A percentile compares a stretch with the other conserved stretches of the same genome.
Conservation (phyloP, 37 sponge, comb jelly and placozoan genomes). For the Tethya wilhelma region DNA sequence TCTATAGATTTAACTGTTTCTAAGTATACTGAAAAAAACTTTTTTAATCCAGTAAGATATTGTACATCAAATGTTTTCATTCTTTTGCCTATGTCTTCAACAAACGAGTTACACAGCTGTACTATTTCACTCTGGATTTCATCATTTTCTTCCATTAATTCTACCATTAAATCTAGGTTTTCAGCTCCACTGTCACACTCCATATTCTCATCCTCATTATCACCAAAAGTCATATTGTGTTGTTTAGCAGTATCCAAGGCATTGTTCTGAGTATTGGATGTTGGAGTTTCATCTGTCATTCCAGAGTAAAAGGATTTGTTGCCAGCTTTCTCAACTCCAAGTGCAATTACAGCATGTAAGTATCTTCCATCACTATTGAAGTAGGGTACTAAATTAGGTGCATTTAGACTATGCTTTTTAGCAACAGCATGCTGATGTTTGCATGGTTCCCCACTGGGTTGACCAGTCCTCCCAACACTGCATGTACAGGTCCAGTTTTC, state of each 20-base stretch:
- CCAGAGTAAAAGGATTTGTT: background rate
- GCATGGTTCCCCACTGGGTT: background rate
- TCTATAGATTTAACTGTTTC: constrained; percentile 1
- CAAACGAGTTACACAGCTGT: background rate
- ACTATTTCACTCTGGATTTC: background rate
- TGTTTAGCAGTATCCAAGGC: background rate
- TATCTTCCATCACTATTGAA: constrained; percentile 4
- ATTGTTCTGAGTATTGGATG: background rate
- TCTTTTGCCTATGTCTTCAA: background rate
- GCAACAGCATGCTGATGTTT: constrained; percentile 9
- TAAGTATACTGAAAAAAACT: background rate
- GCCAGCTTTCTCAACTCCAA: constrained; percentile 1
- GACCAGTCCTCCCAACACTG: background rate
- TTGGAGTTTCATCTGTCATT: background rate
- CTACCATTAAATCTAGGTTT: background rate
- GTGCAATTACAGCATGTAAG: background rate
- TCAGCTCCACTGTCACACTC: background rate
- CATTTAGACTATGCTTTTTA: background rate
- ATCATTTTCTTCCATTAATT: background rate
- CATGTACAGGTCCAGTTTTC: background rate
- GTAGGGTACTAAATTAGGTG: constrained; percentile 11
- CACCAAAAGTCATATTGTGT: background rate
- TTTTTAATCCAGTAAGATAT: background rate
- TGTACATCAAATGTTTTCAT: background rate
- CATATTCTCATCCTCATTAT: background rate